These are phyloP conservation scores for Neosilurus hyrtlii DNA, from an alignment of 2,797 vertebrate species.

Conservation along the genomic window DNA sequence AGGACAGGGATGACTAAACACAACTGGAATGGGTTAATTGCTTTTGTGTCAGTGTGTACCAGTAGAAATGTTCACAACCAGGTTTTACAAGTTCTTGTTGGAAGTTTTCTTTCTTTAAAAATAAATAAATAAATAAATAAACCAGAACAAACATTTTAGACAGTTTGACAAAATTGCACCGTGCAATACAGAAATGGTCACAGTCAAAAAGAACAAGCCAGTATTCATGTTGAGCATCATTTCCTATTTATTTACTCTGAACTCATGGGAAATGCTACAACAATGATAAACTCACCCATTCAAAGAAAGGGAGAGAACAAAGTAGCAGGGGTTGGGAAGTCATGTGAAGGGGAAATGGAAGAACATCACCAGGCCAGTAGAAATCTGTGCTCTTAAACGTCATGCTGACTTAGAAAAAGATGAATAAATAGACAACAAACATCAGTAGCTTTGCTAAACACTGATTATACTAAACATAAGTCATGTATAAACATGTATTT, in stretches of 20 bases:
- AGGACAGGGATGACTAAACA: conserved; percentile 23
- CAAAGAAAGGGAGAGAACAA: conserved; percentile 4
- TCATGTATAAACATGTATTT: background rate
- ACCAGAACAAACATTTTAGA: too few species aligned
- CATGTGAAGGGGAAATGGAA: conserved; percentile 27
- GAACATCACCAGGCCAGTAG: conserved; percentile 5
- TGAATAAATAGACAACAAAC: conserved; percentile 24
- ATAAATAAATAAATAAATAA: too few species aligned
- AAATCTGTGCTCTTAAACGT: conserved; percentile 11
- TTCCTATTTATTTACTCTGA: background rate
- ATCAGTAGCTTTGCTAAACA: conserved; percentile 11
- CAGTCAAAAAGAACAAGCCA: background rate
- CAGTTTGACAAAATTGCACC: background rate
- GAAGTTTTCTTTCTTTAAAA: too few species aligned
- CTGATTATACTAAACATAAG: too few species aligned
- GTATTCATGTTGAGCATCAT: background rate
- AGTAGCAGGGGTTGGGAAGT: conserved; percentile 6
- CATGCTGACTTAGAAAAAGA: conserved; percentile 8
- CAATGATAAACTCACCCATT: background rate
- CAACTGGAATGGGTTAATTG: conserved; percentile 22
- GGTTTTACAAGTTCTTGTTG: background rate
- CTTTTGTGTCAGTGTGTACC: conserved; percentile 10
- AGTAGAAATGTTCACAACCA: conserved; percentile 29
- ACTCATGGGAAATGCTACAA: background rate
- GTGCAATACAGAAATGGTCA: background rate